Base-by-base conservation (phyloP, 1,140 invertebrate species). In the Theocolax elegans region DNA sequence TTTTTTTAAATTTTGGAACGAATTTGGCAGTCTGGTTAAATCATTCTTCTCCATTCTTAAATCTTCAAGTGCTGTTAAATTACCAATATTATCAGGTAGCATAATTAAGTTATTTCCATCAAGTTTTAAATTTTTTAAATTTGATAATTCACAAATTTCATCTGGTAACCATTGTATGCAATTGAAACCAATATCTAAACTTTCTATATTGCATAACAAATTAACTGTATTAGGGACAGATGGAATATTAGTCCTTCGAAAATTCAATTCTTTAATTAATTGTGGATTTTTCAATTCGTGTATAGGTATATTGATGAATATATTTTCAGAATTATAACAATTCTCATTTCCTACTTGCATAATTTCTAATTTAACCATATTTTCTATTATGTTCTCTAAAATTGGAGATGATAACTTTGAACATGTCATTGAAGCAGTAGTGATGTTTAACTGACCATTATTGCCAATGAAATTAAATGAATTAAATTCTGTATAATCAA, bases 91-190 rank as follows among this genome's bases (percentile, higher is more conserved):
- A 21, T 64, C 8, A 15, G 68, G 60, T 7, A 71, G 21, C 31
- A 65, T 27, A 46, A 71, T 59, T 12, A 64, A 42, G 29, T 17
- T 13, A 65, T 65, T 71, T 23, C 44, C 53, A 59, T 56, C 40
- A 64, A 71, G 38, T 49, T 48, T 65, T 40, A 71, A 58, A 65
- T 8, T 58, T 31, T 71, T 53, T 29, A 71, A 31, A 17, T 65
- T 29, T 3, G 40, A 7, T 63, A 71, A 42, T 46, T 64, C 62
- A 65, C 60, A 71, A 65, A 71, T 35, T 42, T 71, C 68, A 3
- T 71, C 44, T 23, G 68, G 68, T 1, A 71, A 49, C 68, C 68
- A 71, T 9, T 31, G 9, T 46, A 71, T 65, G 51, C 0, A 1
- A 49, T 71, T 71, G 1, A 38, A 40, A 65, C 68, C 54, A 7